These are phyloP conservation scores for Leptopilina syphax DNA, from an alignment of 2,888 invertebrate species.

Conservation along the genomic window DNA sequence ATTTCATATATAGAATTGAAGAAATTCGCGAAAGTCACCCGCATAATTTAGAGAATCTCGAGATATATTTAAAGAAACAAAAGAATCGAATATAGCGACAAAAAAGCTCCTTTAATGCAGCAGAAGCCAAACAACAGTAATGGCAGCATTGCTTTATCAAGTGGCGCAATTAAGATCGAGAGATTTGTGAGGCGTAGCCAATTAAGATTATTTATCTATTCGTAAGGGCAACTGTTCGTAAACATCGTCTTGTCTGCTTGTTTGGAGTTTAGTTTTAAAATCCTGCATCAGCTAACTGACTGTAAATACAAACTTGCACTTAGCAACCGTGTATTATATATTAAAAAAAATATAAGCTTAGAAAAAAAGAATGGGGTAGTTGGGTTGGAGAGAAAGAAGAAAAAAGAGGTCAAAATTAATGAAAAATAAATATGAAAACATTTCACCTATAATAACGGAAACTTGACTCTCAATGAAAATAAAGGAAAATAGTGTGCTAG, in stretches of 20 bases:
- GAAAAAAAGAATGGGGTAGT: background rate
- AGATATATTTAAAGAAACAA: background rate
- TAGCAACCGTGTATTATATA: background rate
- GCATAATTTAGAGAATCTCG: no score
- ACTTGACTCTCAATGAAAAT: background rate
- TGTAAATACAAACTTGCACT: constrained; percentile 25
- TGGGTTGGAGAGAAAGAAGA: background rate
- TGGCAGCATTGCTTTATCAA: constrained; percentile 58
- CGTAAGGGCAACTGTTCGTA: constrained; percentile 51
- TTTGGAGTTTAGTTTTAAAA: constrained; percentile 33
- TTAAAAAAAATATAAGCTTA: background rate
- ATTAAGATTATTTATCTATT: constrained; percentile 69
- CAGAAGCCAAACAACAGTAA: constrained; percentile 31
- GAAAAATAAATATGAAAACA: constrained; percentile 16
- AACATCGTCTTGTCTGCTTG: constrained; percentile 30
- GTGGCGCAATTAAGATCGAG: constrained; percentile 66
- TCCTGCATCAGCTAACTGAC: constrained; percentile 18
- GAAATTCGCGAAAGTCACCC: no score
- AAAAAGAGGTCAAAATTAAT: constrained; percentile 9
- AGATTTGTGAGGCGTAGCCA: constrained; percentile 61
- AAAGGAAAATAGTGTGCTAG: no score
- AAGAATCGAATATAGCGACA: background rate
- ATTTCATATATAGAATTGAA: no score
- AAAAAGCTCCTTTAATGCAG: constrained; percentile 25
- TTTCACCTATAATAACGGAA: constrained; percentile 2